Evolutionary conservation across 2,888 invertebrate genomes (phyloP).

Genomic region (Catotricha subobsoleta): DNA sequence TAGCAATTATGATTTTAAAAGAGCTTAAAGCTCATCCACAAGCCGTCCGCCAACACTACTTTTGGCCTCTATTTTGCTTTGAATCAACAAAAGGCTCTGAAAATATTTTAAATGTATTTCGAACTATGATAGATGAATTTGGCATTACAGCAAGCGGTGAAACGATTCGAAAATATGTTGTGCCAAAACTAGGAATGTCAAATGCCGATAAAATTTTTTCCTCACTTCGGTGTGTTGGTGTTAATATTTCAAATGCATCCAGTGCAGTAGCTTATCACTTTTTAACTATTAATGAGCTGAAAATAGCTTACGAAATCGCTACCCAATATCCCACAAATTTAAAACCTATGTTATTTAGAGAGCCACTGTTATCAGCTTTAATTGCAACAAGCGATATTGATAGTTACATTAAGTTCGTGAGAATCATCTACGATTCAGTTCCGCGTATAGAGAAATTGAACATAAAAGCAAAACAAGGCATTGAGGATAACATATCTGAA

Average conservation of each 20-base stretch:
- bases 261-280: slow-evolving; percentile 42
- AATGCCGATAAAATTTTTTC: slow-evolving; percentile 39
- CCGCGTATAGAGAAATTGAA: slow-evolving; percentile 17
- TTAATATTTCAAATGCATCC: slow-evolving; percentile 36
- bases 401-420: slow-evolving; percentile 42
- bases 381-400: slow-evolving; percentile 39
- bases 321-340: slow-evolving; percentile 40
- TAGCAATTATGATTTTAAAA: slow-evolving; percentile 43
- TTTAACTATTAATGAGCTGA: slow-evolving; percentile 36
- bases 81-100: slow-evolving; percentile 36
- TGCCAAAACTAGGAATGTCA: slow-evolving; percentile 46
- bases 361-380: slow-evolving; percentile 39
- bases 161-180: slow-evolving; percentile 55
- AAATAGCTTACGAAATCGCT: slow-evolving; percentile 45
- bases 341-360: slow-evolving; percentile 33
- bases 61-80: slow-evolving; percentile 64
- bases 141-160: slow-evolving; percentile 39
- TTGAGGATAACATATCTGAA: slow-evolving; percentile 13
- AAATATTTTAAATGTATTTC: slow-evolving; percentile 42
- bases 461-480: slow-evolving; percentile 19
- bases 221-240: slow-evolving; percentile 40
- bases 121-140: slow-evolving; percentile 43
- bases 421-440: slow-evolving; percentile 32
- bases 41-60: slow-evolving; percentile 59
- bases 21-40: slow-evolving; percentile 41